These are phyloP conservation scores for Cyclura pinguis DNA, from an alignment of 2,797 vertebrate genomes.

Conservation along the genomic window DNA sequence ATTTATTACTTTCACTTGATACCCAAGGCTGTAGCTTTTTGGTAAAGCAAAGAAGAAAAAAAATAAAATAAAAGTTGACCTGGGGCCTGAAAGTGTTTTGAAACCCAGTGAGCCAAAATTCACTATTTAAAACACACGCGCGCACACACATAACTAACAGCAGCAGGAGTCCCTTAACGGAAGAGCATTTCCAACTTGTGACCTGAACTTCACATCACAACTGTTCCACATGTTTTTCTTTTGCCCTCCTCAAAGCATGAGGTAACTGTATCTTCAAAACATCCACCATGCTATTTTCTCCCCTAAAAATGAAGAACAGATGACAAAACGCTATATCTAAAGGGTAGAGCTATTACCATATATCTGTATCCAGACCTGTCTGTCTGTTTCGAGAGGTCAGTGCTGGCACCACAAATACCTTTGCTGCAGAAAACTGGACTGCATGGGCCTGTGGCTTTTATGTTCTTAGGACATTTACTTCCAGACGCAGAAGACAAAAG, in stretches of 20 bases:
- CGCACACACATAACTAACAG: neutral
- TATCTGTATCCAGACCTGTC: neutral
- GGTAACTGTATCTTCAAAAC: constrained; percentile 42
- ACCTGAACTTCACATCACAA: constrained; percentile 39
- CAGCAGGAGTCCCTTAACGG: neutral
- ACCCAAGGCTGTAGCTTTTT: neutral
- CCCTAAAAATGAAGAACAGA: constrained; percentile 34
- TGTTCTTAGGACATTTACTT: neutral
- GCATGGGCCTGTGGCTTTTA: neutral
- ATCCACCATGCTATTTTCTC: constrained; percentile 6
- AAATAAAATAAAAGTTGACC: neutral
- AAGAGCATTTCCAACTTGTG: neutral
- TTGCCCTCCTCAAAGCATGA: constrained; percentile 23
- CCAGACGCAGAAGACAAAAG: neutral
- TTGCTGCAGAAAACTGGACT: neutral
- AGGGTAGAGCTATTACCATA: neutral
- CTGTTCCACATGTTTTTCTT: constrained; percentile 13
- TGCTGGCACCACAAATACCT: neutral
- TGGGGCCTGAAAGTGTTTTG: neutral
- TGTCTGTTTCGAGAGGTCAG: too few species aligned
- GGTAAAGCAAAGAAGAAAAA: neutral
- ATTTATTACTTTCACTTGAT: neutral
- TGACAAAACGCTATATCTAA: neutral
- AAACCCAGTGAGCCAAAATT: neutral
- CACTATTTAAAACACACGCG: neutral